A percentile compares a stretch with the other conserved stretches of the same genome.
phyloP scores from a whole-genome alignment of 2,888 invertebrate species.

The Aphidius colemani region DNA sequence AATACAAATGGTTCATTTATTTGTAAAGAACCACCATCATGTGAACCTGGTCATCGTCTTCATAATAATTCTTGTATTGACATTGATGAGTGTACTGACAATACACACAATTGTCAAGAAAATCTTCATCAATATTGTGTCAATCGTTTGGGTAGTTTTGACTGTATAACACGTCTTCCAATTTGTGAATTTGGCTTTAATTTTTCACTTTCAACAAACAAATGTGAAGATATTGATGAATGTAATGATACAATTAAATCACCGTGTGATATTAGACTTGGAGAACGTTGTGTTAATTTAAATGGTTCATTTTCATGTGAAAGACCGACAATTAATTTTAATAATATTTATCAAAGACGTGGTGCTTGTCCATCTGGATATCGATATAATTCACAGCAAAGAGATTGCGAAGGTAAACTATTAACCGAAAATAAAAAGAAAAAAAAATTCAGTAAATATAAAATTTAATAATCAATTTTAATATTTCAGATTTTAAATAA shows the following conservation, averaged over 20 bases:
- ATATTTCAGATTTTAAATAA: not conserved
- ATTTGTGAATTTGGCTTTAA: constrained; percentile 48
- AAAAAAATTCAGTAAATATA: not conserved
- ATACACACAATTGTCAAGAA: constrained; percentile 53
- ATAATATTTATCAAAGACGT: constrained; percentile 36
- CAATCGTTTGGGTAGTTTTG: constrained; percentile 61
- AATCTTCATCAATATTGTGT: constrained; percentile 56
- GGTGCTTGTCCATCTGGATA: constrained; percentile 54
- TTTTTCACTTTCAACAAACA: constrained; percentile 43
- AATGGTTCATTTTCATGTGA: constrained; percentile 61
- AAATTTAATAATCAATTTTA: not conserved
- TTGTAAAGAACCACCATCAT: constrained; percentile 44
- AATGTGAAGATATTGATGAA: constrained; percentile 64
- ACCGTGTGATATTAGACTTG: constrained; percentile 53
- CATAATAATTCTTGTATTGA: constrained; percentile 67
- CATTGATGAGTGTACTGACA: constrained; percentile 71
- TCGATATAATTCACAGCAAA: constrained; percentile 49
- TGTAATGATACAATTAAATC: constrained; percentile 53
- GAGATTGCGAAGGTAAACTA: constrained; percentile 47
- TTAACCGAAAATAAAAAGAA: not conserved
- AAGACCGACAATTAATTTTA: constrained; percentile 32
- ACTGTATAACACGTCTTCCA: constrained; percentile 56
- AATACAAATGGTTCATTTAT: constrained; percentile 50
- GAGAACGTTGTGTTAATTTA: constrained; percentile 63
- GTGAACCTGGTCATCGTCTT: constrained; percentile 44